Conservation (phyloP, 2,888 invertebrate species). For the Pyrochroa serraticornis region DNA sequence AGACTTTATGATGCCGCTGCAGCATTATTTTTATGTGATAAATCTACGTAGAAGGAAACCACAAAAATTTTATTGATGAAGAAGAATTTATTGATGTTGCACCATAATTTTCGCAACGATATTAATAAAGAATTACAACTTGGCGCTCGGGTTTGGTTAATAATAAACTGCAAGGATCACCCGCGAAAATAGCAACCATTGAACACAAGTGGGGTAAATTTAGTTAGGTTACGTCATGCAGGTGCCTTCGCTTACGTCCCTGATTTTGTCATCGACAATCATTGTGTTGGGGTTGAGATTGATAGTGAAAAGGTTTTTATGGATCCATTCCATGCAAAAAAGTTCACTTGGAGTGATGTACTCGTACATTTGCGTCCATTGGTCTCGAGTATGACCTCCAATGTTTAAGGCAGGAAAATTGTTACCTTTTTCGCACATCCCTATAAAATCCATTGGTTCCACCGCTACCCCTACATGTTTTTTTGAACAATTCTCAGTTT, state of each 20-base stretch:
- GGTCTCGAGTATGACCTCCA: background rate
- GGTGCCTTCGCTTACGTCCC: constrained; percentile 40
- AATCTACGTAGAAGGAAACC: too few relatives aligned
- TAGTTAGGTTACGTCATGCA: constrained; percentile 15
- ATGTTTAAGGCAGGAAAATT: constrained; percentile 11
- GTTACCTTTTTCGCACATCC: constrained; percentile 17
- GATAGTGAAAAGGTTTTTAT: constrained; percentile 45
- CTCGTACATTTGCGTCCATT: constrained; percentile 45
- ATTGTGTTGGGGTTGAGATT: constrained; percentile 43
- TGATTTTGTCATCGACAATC: constrained; percentile 44
- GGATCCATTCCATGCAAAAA: constrained; percentile 47
- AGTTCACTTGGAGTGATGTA: constrained; percentile 45
- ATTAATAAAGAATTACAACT: too few relatives aligned
- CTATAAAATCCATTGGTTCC: constrained; percentile 18
- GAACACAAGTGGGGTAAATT: too few relatives aligned
- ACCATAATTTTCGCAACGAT: too few relatives aligned
- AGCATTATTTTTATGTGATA: too few relatives aligned
- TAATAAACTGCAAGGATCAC: too few relatives aligned
- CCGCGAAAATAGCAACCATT: too few relatives aligned
- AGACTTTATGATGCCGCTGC: too few relatives aligned
- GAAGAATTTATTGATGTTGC: too few relatives aligned
- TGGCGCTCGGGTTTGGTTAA: too few relatives aligned
- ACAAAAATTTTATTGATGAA: too few relatives aligned
- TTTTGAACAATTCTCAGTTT: constrained; percentile 18
- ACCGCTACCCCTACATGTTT: background rate